Evolutionary conservation across 2,113 vertebrate species (phyloP).

Genomic region (Pterophyllum scalare): DNA sequence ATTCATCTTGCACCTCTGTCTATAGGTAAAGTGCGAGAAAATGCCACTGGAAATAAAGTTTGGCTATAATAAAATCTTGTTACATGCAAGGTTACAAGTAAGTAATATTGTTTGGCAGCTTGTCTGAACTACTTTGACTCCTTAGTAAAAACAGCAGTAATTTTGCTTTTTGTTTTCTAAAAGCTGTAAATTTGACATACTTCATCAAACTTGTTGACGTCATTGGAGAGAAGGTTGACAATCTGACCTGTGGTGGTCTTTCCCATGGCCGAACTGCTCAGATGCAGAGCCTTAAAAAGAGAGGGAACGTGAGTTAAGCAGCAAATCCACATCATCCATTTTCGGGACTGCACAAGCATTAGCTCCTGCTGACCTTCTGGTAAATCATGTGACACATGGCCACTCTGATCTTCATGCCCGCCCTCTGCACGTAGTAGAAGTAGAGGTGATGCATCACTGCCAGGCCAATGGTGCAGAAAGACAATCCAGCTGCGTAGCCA

Average conservation of each 20-base stretch:
- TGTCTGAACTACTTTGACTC: background rate
- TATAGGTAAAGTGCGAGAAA: background rate
- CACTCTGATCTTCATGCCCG: conserved; percentile 90
- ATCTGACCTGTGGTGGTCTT: conserved; percentile 97
- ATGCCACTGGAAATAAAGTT: background rate
- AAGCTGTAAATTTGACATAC: conserved; percentile 69
- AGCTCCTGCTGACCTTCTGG: conserved; percentile 85
- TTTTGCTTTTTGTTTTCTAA: background rate
- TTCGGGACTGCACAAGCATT: background rate
- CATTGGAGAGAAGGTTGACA: conserved; percentile 95
- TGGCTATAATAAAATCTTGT: background rate
- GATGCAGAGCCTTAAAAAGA: conserved; percentile 85
- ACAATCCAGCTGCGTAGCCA: conserved; percentile 79
- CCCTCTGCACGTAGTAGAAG: conserved; percentile 88
- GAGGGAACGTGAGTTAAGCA: background rate
- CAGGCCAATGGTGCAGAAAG: conserved; percentile 80
- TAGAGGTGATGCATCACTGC: conserved; percentile 88
- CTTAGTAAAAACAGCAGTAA: background rate
- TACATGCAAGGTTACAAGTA: background rate
- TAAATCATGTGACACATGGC: conserved; percentile 97
- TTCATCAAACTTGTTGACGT: conserved; percentile 97
- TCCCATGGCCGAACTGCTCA: conserved; percentile 89
- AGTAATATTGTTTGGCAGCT: background rate
- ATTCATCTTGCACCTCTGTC: background rate
- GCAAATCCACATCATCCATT: background rate